phyloP scores from a whole-genome alignment of 2,113 vertebrate species.

The Uria lomvia region DNA sequence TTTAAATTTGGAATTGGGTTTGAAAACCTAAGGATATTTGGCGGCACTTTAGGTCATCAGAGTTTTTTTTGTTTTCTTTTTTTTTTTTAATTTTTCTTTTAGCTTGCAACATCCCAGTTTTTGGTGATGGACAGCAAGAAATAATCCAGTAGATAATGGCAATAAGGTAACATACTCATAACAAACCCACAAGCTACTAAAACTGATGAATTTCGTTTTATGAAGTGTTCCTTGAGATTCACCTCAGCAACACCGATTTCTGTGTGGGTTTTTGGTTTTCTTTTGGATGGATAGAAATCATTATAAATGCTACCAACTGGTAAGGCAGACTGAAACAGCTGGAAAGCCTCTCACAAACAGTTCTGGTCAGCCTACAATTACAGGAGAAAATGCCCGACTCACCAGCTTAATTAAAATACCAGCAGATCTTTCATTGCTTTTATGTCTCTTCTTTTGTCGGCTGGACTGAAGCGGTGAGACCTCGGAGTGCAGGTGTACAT shows the following conservation, averaged over 20 bases:
- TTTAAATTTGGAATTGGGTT: not conserved
- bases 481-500: not conserved
- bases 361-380: not conserved
- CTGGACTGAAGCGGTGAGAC: not conserved
- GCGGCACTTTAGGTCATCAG: not conserved
- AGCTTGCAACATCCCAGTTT: not conserved
- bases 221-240: not conserved
- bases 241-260: not conserved
- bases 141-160: not conserved
- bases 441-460: not conserved
- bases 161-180: not conserved
- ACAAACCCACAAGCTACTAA: not conserved
- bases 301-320: not conserved
- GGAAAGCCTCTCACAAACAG: not conserved
- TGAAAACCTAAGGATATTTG: not conserved
- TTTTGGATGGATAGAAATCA: not conserved
- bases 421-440: not conserved
- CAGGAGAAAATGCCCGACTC: not conserved
- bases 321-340: not conserved
- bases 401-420: not conserved
- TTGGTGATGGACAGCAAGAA: not conserved
- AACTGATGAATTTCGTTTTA: not conserved
- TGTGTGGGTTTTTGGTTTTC: not conserved
- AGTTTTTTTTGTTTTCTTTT: not conserved
- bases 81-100: not conserved